Conservation (phyloP, 2,113 vertebrate species). For the Thinocorus orbignyianus region DNA sequence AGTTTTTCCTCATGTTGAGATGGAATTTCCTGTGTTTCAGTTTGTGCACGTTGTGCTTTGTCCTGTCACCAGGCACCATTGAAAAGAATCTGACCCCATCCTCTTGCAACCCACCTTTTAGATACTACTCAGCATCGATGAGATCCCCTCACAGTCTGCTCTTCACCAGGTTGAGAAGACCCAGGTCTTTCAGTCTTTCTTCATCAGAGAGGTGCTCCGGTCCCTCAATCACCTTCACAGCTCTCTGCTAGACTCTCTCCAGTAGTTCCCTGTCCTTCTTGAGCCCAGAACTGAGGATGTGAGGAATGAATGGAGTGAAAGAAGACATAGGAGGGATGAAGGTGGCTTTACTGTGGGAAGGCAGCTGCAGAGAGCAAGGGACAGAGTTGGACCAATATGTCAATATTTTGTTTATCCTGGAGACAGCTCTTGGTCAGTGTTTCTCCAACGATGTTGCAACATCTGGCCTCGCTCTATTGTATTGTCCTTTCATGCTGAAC, state of each 20-base stretch:
- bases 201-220: background rate
- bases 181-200: background rate
- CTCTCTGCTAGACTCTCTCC: background rate
- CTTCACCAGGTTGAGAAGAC: background rate
- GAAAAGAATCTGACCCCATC: background rate
- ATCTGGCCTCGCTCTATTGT: background rate
- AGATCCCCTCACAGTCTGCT: background rate
- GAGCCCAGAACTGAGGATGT: background rate
- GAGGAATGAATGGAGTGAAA: background rate
- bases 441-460: background rate
- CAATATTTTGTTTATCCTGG: background rate
- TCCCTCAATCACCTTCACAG: background rate
- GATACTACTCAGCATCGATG: background rate
- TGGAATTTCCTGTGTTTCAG: background rate
- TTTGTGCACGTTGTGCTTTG: background rate
- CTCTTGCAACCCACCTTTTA: background rate
- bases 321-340: background rate
- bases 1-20: background rate
- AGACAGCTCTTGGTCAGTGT: background rate
- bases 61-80: background rate
- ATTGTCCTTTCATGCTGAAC: fast-evolving
- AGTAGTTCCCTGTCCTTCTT: background rate
- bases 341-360: background rate
- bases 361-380: background rate
- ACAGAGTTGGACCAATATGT: fast-evolving